Evolutionary conservation across 2,113 vertebrate genomes (phyloP), one percentile per base, ranked within the genome.

Genomic region (Eptatretus burgeri): DNA sequence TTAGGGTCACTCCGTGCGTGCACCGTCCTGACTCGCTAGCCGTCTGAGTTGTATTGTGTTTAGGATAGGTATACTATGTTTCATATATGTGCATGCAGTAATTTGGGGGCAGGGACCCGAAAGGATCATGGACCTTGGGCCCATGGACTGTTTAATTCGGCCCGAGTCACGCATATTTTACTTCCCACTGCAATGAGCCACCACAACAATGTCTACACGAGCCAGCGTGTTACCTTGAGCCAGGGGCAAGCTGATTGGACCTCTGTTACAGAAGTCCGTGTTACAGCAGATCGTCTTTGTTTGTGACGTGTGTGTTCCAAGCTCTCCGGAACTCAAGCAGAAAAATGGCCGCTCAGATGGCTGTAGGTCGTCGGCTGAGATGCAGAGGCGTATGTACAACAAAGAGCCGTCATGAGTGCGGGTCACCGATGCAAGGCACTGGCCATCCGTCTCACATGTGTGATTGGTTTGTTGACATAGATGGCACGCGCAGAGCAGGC

Each of bases 231-330:
- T n/a, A 10, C 13, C 64, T 77, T 76, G 69, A 98, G 87, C 85
- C 11, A 78, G 79, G 64, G 88, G 85, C 67, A 81, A 79, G 71
- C 81, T 77, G 27, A 88, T 73, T 73, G 85, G 80, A 13, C 93
- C 80, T 70, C 80, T 88, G 76, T 98, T 98, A 80, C 91, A 98
- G 73, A 82, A 91, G 75, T 98, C 89, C 0, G 74, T 77, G 68
- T 87, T 85, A 80, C 91, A 98, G 81, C 91, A 98, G 74, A 88
- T 83, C 2, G 85, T 95, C 56, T 91, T 94, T 2, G 83, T 78
- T 63, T 83, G 75, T 41, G 7, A 41, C 3, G 7, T 41, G 27
- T 41, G 27, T 3, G 27, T 41, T 41, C 27, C 27, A 41, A 7
- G 27, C 49, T 88, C 82, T 69, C 88, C 80, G 0, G 85, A 82